A percentile compares a stretch with the other conserved stretches of the same genome.
phyloP scores from a whole-genome alignment of 2,888 invertebrate species.

The Tuberolachnus salignus region DNA sequence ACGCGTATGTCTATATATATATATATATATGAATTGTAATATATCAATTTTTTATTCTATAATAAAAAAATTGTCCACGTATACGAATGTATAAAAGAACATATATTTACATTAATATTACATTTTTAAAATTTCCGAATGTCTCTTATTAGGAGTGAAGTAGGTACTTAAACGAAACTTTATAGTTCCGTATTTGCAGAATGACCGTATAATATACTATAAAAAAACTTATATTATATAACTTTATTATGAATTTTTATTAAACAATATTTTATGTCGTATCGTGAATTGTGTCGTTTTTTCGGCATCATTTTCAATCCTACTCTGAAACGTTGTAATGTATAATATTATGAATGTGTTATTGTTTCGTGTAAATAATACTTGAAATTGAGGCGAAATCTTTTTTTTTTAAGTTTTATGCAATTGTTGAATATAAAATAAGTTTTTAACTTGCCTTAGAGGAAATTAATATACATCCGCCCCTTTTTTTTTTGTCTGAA shows the following conservation, averaged over 20 bases:
- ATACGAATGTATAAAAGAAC: not conserved
- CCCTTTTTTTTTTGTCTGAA: conserved; percentile 39
- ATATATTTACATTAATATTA: not conserved
- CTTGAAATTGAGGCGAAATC: not conserved
- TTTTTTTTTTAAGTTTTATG: conserved; percentile 16
- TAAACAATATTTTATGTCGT: conserved; percentile 21
- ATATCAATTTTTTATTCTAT: too few relatives aligned
- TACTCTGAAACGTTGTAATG: conserved; percentile 47
- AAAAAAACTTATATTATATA: conserved; percentile 28
- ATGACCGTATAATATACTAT: not conserved
- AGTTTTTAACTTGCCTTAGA: conserved; percentile 41
- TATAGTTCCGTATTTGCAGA: not conserved
- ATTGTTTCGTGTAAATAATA: conserved; percentile 44
- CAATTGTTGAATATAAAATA: conserved; percentile 18
- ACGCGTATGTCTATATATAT: too few relatives aligned
- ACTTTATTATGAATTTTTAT: conserved; percentile 22
- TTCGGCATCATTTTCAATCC: conserved; percentile 46
- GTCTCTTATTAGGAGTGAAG: conserved; percentile 10
- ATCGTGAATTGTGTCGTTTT: conserved; percentile 45
- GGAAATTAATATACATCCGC: conserved; percentile 42
- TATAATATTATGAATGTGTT: conserved; percentile 21
- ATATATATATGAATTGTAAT: too few relatives aligned
- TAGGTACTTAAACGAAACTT: conserved; percentile 26
- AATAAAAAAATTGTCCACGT: too few relatives aligned
- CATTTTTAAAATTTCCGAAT: conserved; percentile 7